Base-by-base conservation (phyloP, 2,113 vertebrate species). In the Suricata suricatta region DNA sequence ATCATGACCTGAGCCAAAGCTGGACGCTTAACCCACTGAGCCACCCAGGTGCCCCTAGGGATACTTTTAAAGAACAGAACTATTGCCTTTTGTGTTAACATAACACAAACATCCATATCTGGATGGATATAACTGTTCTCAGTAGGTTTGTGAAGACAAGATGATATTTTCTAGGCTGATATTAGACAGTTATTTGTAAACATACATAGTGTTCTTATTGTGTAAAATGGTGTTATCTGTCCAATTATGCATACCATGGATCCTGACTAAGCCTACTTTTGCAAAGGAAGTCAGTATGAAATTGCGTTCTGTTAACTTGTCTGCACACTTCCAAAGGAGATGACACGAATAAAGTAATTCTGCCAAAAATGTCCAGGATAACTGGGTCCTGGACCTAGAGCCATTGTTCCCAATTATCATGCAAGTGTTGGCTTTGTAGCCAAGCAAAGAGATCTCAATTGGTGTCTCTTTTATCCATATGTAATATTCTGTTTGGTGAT, bases 121-220 rank as follows among this genome's bases (percentile, higher is more conserved):
- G 84, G n/a, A 15, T 92, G 31, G 15, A 25, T 96, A n/a, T 86
- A 89, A 52, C 72, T 52, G 27, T 92, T 89, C 47, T 89, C 80
- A 97, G 38, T 89, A 35, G 71, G 38, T 82, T 87, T 96, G n/a
- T 83, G 81, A 38, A 94, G 35, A 47, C 23, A 89, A 85, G 76
- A 79, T 44, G 35, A n/a, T 54, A 5, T 92, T 87, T 86, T 97
- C 35, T 54, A 63, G 33, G 31, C 72, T 93, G 57, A 79, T 92
- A 74, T 52, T 91, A 85, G 72, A 21, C 17, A 81, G 79, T 95
- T 95, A 88, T 89, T 93, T 96, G 41, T 95, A 97, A 97, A 81
- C 80, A 96, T 44, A 50, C 21, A 69, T 5, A 50, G 38, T 38
- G 11, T 52, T 93, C 41, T 94, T 72, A 7, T 54, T 95, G 80